Evolutionary conservation across 92 coral and sea anemone genomes (phyloP), one percentile per base, ranked within the genome.

Genomic region (Siderastrea radians): DNA sequence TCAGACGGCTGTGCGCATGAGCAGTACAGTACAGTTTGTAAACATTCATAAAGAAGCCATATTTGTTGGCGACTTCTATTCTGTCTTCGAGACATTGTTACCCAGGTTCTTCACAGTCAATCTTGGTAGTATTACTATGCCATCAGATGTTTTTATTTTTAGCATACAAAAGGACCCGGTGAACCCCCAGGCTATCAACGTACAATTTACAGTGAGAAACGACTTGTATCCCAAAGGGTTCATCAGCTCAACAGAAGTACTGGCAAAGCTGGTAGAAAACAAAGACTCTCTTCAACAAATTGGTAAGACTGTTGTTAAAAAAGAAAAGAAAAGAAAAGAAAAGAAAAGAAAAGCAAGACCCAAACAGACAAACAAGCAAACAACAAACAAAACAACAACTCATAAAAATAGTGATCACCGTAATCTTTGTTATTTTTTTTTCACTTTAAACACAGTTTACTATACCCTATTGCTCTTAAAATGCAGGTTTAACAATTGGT

Each of bases 21-120:
- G 98, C 80, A 83, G 89, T 17, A 93, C 96, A 47, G 74, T 97
- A 44, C 98, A 95, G 85, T 89, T 97, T 17, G 58, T 87, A 78
- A 88, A 88, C 72, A 89, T 98, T 61, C 77, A 91, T 63, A 79
- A 76, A n/a, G 68, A 82, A 47, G 92, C 88, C 26, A 54, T 88
- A 51, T 89, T 95, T 61, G 98, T 95, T 44, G 91, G 93, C 5
- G 91, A 91, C 70, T 93, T 88, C 62, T 95, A 95, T 78, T 81
- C 76, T 68, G 7, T 59, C 10, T 82, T 74, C 43, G 68, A 82
- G 68, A 47, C 70, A 53, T 9, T 47, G 12, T 77, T 85, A n/a
- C 46, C 44, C 64, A 63, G 53, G 1, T 62, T 85, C 64, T 77
- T 85, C 38, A 26, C 38, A 26, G 38, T 26, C 38, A 26, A 26